Base-by-base conservation (phyloP, 37 sponge, comb jelly and placozoan species). In the Bolinopsis microptera region DNA sequence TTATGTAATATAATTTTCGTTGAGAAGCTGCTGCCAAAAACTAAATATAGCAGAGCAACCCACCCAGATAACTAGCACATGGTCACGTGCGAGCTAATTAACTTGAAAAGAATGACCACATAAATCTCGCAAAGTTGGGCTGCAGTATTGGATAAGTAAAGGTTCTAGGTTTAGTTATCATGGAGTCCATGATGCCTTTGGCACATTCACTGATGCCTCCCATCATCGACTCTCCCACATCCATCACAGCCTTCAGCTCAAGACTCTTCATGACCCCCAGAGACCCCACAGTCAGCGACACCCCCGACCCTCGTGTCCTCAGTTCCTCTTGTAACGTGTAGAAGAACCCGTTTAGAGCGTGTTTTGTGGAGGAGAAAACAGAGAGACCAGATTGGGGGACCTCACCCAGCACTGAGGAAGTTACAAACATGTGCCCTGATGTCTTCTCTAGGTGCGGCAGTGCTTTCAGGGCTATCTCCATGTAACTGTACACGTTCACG, bases 261-360 rank as follows among this genome's bases (percentile, higher is more conserved):
- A 16, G 21, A 16, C 21, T 77, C 37, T 77, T 28, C 22, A 77
- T 77, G 35, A 32, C 80, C 80, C 80, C 80, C 18, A 77, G 32
- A 9, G 33, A 2, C 18, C 80, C 80, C 35, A 77, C 80, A 9
- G 80, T 77, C 2, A 77, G 80, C 2, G 8, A 1, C 35, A 86
- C 90, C 3, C 38, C 38, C 30, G 90, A 86, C 27, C 3, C 30
- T 40, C 30, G 8, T 0, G 0, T 16, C 21, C 0, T 3, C 61
- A 86, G 61, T 0, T 86, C 90, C 90, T 16, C 8, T 30, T 86
- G 90, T 22, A 86, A 48, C 13, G 36, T 28, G 1, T 38, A 28
- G 90, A 86, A 86, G 90, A 86, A 86, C 38, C 90, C 90, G 8
- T 8, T 24, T 0, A 86, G 90, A 27, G 61, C 90, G 31, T 86